Percentiles rank a stretch among this genome's conserved stretches.
Evolutionary conservation across 2,888 invertebrate species (phyloP).

Genomic region (Leptinotarsa peninsularis): DNA sequence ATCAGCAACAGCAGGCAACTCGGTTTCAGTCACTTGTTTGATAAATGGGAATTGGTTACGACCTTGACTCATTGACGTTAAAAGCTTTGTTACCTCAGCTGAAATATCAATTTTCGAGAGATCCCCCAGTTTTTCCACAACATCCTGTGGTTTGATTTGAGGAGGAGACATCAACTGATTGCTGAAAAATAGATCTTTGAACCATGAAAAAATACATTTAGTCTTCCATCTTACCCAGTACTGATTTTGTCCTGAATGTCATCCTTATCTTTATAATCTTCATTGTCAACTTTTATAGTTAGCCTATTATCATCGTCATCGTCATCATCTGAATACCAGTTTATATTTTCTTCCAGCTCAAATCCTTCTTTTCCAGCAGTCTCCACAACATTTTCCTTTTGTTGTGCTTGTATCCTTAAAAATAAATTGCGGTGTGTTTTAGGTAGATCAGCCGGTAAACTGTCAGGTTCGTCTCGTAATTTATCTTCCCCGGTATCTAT

Average conservation of each 20-base stretch:
- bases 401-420: slow-evolving; percentile 75
- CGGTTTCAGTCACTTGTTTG: slow-evolving; percentile 20
- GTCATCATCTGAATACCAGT: slow-evolving; percentile 87
- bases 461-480: slow-evolving; percentile 22
- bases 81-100: slow-evolving; percentile 77
- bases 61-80: slow-evolving; percentile 70
- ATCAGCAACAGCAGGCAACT: slow-evolving; percentile 22
- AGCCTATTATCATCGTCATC: slow-evolving; percentile 69
- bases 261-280: slow-evolving; percentile 56
- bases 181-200: slow-evolving; percentile 25
- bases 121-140: slow-evolving; percentile 76
- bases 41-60: slow-evolving; percentile 39
- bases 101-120: slow-evolving; percentile 81
- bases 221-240: slow-evolving; percentile 29
- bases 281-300: slow-evolving; percentile 64
- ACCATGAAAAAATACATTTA: slow-evolving; percentile 14
- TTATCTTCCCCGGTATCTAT: slow-evolving; percentile 49
- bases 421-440: slow-evolving; percentile 76
- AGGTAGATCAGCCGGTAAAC: slow-evolving; percentile 70
- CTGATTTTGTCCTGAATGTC: slow-evolving; percentile 50
- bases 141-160: slow-evolving; percentile 69
- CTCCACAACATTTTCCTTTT: slow-evolving; percentile 67
- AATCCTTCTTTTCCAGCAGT: slow-evolving; percentile 56
- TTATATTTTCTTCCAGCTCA: slow-evolving; percentile 61
- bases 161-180: slow-evolving; percentile 51